Base-by-base conservation (phyloP, 1,140 invertebrate genomes). In the Heliothis virescens region DNA sequence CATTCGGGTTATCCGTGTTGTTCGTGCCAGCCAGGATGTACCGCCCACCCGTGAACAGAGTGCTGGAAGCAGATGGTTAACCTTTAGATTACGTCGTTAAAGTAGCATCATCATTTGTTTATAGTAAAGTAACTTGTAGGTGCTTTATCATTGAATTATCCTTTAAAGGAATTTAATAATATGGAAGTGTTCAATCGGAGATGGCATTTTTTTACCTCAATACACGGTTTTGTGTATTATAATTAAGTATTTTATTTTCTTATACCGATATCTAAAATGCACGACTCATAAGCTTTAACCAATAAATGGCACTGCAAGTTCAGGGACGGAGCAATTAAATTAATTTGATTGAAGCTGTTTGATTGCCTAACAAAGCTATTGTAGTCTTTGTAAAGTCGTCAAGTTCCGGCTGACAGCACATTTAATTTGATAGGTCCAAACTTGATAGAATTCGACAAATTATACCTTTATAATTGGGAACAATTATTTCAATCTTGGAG, bases 11-110 rank as follows among this genome's bases (percentile, higher is more conserved):
- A 0, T 85, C 86, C 1, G 90, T 86, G 80, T 92, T 90, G 83
- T 91, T 90, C 18, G 92, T 94, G 48, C 92, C 93, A 0, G 92
- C 93, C 7, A 93, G 79, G 3, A 94, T 75, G 15, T 85, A 86
- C 0, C 85, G 84, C 0, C 91, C 92, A 15, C 83, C 77, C 0
- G 89, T 90, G 87, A 94, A 94, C 55, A 94, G 75, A 0, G 93
- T 93, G 73, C 93, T 94, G 85, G 1, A 89, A 91, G 59, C 10
- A 79, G 34, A 48, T 34, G 10, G n/a, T 9, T 63, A 29, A 16
- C 52, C 12, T 2, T n/a, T 16, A 47, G 15, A 34, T 4, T n/a
- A 34, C 26, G 7, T 41, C 26, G 7, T 0, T 53, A 53, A 41
- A 7, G 34, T 0, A 53, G 52, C n/a, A 53, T 53, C 2, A 53